phyloP scores from a whole-genome alignment of 2,888 invertebrate species.

The Spodoptera picta region DNA sequence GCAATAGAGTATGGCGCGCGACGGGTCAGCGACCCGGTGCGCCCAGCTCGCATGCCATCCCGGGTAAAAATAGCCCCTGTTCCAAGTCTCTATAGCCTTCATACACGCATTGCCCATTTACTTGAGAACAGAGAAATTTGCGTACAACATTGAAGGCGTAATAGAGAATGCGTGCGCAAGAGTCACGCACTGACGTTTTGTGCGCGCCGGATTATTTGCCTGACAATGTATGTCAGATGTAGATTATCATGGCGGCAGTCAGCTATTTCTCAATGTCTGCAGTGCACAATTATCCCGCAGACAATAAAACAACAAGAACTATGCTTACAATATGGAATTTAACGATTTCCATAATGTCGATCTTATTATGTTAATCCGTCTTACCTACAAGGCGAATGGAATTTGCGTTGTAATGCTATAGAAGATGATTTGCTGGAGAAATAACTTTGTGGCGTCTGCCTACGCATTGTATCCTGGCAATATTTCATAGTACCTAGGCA shows the following conservation, averaged over 20 bases:
- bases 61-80: slow-evolving; percentile 64
- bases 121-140: slow-evolving; percentile 50
- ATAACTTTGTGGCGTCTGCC: slow-evolving; percentile 31
- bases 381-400: slow-evolving; percentile 2
- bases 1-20: slow-evolving; percentile 46
- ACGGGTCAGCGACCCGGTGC: slow-evolving; percentile 70
- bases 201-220: slow-evolving; percentile 46
- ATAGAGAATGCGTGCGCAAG: slow-evolving; percentile 53
- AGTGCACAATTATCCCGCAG: slow-evolving; percentile 14
- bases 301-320: slow-evolving; percentile 5
- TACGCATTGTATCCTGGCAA: slow-evolving; percentile 22
- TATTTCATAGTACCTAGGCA: slow-evolving; percentile 25
- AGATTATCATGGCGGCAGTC: slow-evolving; percentile 37
- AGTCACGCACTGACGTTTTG: slow-evolving; percentile 53
- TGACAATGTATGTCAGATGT: slow-evolving; percentile 56
- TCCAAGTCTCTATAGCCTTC: slow-evolving; percentile 40
- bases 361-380: slow-evolving; percentile 24
- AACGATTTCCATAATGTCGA: slow-evolving; percentile 20
- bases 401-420: slow-evolving; percentile 9
- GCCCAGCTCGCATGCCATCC: slow-evolving; percentile 70
- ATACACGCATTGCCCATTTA: slow-evolving; percentile 51
- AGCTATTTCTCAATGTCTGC: slow-evolving; percentile 24
- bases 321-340: neutral
- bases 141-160: slow-evolving; percentile 49
- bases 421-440: slow-evolving; percentile 19